Evolutionary conservation across 2,797 vertebrate species (phyloP), one percentile per base, ranked within the genome.

Genomic region (Esox masquinongy): DNA sequence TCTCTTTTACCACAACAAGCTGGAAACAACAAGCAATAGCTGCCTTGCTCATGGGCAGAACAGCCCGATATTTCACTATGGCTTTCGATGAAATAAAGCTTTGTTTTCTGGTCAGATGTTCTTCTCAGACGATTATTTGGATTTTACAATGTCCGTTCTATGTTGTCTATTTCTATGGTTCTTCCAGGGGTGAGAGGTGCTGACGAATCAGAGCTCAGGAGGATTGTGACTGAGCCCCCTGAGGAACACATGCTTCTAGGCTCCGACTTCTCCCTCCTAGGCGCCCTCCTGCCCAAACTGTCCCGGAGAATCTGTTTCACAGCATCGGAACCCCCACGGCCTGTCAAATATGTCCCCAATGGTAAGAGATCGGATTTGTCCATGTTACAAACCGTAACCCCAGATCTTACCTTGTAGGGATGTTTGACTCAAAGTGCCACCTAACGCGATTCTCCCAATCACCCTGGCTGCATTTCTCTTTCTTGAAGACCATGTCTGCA

Each of bases 301-400:
- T 94, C 95, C 16, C 93, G 95, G 43, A 89, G 95, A 71, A 75
- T 97, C 49, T 97, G 96, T 76, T 88, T 96, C 76, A 93, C 94
- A 0, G 93, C 95, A 9, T 96, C 96, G 0, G 96, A 97, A 63
- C 95, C 96, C 0, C 96, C 96, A 0, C 91, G 84, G 2, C 95
- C 96, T 0, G 77, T 91, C 77, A 95, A 84, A 83, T 84, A 81
- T 0, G 78, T 68, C 0, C 61, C 75, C 9, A 87, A 85, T 22
- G 91, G 96, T 97, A 70, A 76, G 80, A 70, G 31, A 22, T 22
- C 1, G 8, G n/a, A 22, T 59, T 43, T 43, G 39, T 9, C 39
- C 53, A 11, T 19, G 22, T n/a, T 59, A 22, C 53, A n/a, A 19
- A 6, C n/a, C 7, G 53, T 22, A n/a, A 22, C 53, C 19, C n/a